A percentile compares a stretch with the other conserved stretches of the same genome.
phyloP scores from a whole-genome alignment of 1,140 invertebrate genomes.

The Bombyx mandarina region DNA sequence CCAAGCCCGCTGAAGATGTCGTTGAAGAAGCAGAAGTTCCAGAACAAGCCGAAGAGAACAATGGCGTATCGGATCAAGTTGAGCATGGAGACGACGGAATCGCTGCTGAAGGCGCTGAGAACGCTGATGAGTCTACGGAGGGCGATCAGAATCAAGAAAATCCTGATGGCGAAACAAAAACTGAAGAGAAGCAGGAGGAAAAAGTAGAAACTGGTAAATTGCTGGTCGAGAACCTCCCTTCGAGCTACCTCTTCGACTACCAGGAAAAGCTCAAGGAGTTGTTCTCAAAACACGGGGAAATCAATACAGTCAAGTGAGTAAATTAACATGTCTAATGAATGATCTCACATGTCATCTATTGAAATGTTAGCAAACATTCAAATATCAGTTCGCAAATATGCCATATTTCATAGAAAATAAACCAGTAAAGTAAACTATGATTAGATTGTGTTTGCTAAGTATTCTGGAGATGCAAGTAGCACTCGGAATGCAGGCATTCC shows the following conservation, averaged over 20 bases:
- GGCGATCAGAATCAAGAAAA: constrained; percentile 25
- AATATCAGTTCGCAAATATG: constrained; percentile 54
- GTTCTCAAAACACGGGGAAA: constrained; percentile 63
- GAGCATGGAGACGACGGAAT: constrained; percentile 23
- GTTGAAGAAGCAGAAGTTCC: constrained; percentile 25
- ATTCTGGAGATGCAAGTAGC: constrained; percentile 30
- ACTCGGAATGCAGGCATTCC: constrained; percentile 27
- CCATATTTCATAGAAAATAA: constrained; percentile 7
- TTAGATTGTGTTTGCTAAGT: constrained; percentile 14
- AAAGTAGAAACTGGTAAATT: constrained; percentile 65
- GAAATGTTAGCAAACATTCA: constrained; percentile 58
- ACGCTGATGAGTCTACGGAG: constrained; percentile 23
- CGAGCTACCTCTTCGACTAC: constrained; percentile 61
- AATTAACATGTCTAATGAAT: constrained; percentile 1
- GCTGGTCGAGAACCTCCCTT: constrained; percentile 60
- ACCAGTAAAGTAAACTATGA: constrained; percentile 11
- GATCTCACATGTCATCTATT: constrained; percentile 17
- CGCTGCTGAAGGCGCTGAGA: constrained; percentile 12
- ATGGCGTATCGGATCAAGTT: constrained; percentile 36
- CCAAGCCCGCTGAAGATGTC: constrained; percentile 38
- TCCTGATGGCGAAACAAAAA: constrained; percentile 24
- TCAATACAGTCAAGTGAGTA: constrained; percentile 58
- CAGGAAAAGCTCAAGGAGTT: constrained; percentile 64
- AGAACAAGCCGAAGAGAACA: constrained; percentile 49
- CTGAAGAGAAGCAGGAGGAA: constrained; percentile 49